Base-by-base conservation (phyloP, 2,888 invertebrate species). In the Pheosia gnoma region DNA sequence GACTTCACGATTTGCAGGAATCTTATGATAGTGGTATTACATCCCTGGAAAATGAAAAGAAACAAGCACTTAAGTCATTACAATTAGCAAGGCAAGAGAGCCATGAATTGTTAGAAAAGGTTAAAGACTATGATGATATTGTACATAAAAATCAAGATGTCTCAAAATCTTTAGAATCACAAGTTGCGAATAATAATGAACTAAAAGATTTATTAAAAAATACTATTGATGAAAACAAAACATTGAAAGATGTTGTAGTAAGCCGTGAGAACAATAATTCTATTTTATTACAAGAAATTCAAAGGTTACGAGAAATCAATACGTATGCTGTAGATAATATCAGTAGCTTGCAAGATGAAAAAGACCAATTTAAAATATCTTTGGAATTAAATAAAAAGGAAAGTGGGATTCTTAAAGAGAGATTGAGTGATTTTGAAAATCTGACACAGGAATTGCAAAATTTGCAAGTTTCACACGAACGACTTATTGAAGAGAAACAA, bases 31-130 rank as follows among this genome's bases (percentile, higher is more conserved):
- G 65, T 58, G 84, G 77, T 64, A 59, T 88, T 11, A 57, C 63
- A 37, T 60, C 67, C 47, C 71, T 88, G 63, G 81, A 88, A 67
- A 82, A 71, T 66, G 88, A 91, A 79, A 89, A 85, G 66, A 62
- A 70, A 58, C 67, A 82, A 60, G 79, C 79, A 11, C 60, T 86
- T 1, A 74, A 75, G 57, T 84, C 83, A 11, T 67, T 90, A 49
- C 75, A 86, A 47, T 57, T 86, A 62, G 86, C 85, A 11, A 83
- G 75, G 67, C 80, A 81, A 69, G 89, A 92, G 75, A 91, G 90
- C 70, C 73, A 83, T 66, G 86, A 88, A 63, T 66, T 91, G 63
- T 65, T 90, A 13, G 71, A 84, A 61, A 87, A 81, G 71, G 73
- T 87, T 4, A 86, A 82, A 73, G 74, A 82, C 67, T 83, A 82